Evolutionary conservation across 1,140 invertebrate genomes (phyloP).

Genomic region (Battus philenor): DNA sequence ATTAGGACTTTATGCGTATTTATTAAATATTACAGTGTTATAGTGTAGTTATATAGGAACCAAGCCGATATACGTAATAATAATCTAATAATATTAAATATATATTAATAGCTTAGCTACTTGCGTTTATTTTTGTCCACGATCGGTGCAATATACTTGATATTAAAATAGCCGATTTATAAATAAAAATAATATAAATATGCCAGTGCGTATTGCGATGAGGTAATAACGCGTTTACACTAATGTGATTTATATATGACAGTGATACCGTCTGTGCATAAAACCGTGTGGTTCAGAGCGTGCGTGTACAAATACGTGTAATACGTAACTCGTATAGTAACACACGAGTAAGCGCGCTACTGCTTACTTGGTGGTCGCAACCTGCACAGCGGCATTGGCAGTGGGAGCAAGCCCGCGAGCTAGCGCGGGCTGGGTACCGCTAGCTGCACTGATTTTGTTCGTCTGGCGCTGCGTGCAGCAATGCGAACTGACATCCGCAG

Average conservation of each 20-base stretch:
- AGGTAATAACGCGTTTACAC: too few relatives aligned
- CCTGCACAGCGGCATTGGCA: constrained; percentile 62
- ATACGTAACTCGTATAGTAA: constrained; percentile 31
- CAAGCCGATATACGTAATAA: too few relatives aligned
- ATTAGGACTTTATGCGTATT: too few relatives aligned
- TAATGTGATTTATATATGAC: constrained; percentile 6
- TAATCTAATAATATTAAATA: too few relatives aligned
- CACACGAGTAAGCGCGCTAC: constrained; percentile 62
- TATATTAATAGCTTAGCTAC: too few relatives aligned
- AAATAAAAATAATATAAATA: too few relatives aligned
- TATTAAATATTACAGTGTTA: too few relatives aligned
- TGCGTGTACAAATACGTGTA: constrained; percentile 37
- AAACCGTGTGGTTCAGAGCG: constrained; percentile 26
- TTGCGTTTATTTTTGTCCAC: too few relatives aligned
- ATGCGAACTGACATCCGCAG: constrained; percentile 91
- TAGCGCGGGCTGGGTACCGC: constrained; percentile 64
- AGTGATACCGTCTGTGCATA: constrained; percentile 23
- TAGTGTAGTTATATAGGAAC: too few relatives aligned
- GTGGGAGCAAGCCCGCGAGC: constrained; percentile 56
- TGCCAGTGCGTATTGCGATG: too few relatives aligned
- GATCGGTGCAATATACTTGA: too few relatives aligned
- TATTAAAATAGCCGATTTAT: too few relatives aligned
- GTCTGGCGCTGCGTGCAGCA: constrained; percentile 87
- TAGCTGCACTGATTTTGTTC: constrained; percentile 73
- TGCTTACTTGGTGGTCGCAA: constrained; percentile 70